These are phyloP conservation scores for Hoplias malabaricus DNA, from an alignment of 2,113 vertebrate species.

Conservation along the genomic window DNA sequence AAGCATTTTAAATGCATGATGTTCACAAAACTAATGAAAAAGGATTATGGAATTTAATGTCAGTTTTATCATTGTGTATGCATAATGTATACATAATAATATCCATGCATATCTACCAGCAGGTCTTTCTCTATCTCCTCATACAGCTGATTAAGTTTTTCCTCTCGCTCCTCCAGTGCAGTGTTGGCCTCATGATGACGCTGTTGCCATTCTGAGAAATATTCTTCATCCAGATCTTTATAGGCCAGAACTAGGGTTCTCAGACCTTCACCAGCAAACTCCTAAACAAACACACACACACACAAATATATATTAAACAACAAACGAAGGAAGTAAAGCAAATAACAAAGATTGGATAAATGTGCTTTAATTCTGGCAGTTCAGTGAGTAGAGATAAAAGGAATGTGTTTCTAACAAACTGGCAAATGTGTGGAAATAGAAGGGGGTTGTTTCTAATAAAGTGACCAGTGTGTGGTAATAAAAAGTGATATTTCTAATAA, in stretches of 20 bases:
- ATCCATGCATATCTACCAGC: conserved; percentile 73
- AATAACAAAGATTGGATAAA: too few species aligned
- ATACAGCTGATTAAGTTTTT: conserved; percentile 77
- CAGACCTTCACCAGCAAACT: conserved; percentile 90
- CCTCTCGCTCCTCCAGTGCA: conserved; percentile 78
- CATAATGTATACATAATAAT: too few species aligned
- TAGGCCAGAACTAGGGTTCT: conserved; percentile 89
- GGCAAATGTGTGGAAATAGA: too few species aligned
- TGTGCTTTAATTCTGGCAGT: too few species aligned
- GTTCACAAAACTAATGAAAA: too few species aligned
- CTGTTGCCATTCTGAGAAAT: conserved; percentile 79
- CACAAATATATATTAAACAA: not conserved
- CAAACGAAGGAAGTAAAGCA: not conserved
- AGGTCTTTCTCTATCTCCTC: conserved; percentile 92
- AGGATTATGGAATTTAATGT: too few species aligned
- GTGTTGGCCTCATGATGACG: conserved; percentile 84
- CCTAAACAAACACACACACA: conserved; percentile 69
- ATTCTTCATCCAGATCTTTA: conserved; percentile 80
- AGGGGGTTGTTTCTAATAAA: not conserved
- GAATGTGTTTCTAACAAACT: too few species aligned
- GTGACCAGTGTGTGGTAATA: too few species aligned
- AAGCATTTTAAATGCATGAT: too few species aligned
- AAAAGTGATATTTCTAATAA: too few species aligned
- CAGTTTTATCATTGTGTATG: too few species aligned
- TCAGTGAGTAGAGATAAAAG: too few species aligned